Conservation (phyloP, 2,797 vertebrate genomes). For the Trachops cirrhosus region DNA sequence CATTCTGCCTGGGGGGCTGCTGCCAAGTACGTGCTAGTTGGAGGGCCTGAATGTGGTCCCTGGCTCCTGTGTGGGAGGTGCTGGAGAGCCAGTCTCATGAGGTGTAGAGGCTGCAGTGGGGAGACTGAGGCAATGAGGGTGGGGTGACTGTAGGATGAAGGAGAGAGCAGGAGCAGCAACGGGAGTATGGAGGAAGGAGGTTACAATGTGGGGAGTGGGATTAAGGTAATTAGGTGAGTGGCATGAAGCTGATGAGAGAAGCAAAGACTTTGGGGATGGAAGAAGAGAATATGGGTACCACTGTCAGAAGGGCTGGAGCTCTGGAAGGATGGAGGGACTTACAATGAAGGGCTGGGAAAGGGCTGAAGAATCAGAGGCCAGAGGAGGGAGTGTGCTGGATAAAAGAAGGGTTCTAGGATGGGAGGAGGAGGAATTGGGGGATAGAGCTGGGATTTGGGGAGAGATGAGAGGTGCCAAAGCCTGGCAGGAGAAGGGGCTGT, state of each 20-base stretch:
- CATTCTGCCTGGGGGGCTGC: not conserved
- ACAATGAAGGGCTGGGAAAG: not conserved
- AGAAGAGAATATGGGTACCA: not conserved
- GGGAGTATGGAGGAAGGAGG: not conserved
- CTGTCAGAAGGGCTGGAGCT: not conserved
- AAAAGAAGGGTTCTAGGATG: not conserved
- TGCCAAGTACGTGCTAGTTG: not conserved
- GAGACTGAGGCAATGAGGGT: not conserved
- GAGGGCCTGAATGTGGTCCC: not conserved
- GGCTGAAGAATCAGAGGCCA: not conserved
- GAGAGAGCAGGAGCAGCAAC: not conserved
- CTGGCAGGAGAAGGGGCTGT: constrained; percentile 25
- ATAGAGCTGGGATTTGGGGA: not conserved
- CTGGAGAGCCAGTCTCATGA: not conserved
- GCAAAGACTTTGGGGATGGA: not conserved
- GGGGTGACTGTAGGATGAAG: not conserved
- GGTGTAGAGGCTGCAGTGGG: not conserved
- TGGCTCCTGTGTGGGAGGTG: constrained; percentile 83
- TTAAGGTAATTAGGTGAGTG: not conserved
- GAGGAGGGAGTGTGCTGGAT: not conserved
- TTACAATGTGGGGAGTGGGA: not conserved
- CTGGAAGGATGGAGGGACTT: not conserved
- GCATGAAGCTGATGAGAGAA: not conserved
- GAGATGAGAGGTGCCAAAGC: not conserved
- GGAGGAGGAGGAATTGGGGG: not conserved